Evolutionary conservation across 23 tunicate species (phyloP), one percentile per base, ranked within the genome.

Genomic region (Aplidium turbinatum): DNA sequence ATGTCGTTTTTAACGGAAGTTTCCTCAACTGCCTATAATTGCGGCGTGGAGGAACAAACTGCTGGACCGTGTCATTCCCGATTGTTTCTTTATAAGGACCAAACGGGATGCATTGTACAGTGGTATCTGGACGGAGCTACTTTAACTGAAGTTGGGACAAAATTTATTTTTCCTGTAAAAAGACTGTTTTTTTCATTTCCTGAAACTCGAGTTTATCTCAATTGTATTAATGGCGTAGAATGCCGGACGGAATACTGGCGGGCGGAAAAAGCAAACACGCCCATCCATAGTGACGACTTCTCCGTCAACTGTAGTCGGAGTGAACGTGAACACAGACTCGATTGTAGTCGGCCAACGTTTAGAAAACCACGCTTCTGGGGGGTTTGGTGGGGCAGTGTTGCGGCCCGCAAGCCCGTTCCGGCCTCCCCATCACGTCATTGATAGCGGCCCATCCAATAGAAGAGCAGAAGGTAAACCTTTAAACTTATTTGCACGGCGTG

Each of bases 391-490:
- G 26, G 70, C 79, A 1, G 62, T 72, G 1, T 50, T 81, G 26
- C 27, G 87, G 33, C 87, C 87, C 1, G 87, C 87, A 1, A 81
- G 87, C 33, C 87, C 87, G 7, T 81, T 81, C 56, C 72, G 87
- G 19, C 87, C 87, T 38, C 79, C 79, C 0, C 87, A 81, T 46
- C 87, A 81, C 27, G 54, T 81, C 26, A 63, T 81, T 35, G 87
- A 81, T 18, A 32, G 26, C 16, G 63, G 38, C 7, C 9, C 31
- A 3, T 3, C 63, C 2, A 11, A 4, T 28, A 64, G 63, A 22
- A 35, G 70, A 28, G 46, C 54, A 2, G 83, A 64, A 63, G 74
- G 74, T 78, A 68, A 18, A 54, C 21, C 21, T 54, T 54, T 54
- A n/a, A 16, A 54, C 21, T n/a, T 54, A 54, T 16, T 21, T 54